A percentile compares a stretch with the other conserved stretches of the same genome.
These are phyloP conservation scores for Ptychadena robeensis DNA, from an alignment of 2,797 vertebrate species.

Conservation along the genomic window DNA sequence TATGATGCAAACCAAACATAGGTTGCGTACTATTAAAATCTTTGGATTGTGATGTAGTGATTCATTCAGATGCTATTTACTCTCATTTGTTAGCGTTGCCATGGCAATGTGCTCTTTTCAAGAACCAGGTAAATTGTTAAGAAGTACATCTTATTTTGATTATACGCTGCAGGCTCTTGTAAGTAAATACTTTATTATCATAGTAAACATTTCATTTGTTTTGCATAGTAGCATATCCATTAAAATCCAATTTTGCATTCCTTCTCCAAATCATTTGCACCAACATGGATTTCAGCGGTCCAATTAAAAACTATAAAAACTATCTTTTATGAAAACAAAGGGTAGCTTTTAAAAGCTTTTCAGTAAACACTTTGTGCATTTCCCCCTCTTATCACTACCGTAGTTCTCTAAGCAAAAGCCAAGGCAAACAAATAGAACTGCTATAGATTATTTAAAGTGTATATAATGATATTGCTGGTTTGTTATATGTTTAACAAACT, in stretches of 20 bases:
- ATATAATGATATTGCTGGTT: neutral
- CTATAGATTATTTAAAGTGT: neutral
- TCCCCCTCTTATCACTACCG: neutral
- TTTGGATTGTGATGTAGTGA: slow-evolving; percentile 67
- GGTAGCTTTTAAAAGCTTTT: slow-evolving; percentile 55
- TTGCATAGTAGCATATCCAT: slow-evolving; percentile 59
- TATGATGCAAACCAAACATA: slow-evolving; percentile 65
- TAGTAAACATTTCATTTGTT: slow-evolving; percentile 65
- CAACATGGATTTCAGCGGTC: slow-evolving; percentile 39
- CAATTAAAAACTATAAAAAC: slow-evolving; percentile 54
- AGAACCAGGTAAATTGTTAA: slow-evolving; percentile 69
- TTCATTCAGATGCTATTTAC: slow-evolving; percentile 65
- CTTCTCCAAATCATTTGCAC: slow-evolving; percentile 56
- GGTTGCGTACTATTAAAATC: slow-evolving; percentile 56
- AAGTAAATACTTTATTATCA: slow-evolving; percentile 66
- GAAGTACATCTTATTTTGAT: slow-evolving; percentile 68
- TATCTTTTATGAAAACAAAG: slow-evolving; percentile 39
- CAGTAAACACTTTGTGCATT: slow-evolving; percentile 15
- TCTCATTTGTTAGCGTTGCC: slow-evolving; percentile 71
- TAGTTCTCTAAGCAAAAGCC: slow-evolving; percentile 17
- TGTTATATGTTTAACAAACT: neutral
- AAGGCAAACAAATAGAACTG: neutral
- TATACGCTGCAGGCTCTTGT: slow-evolving; percentile 65
- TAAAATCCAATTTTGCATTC: slow-evolving; percentile 64
- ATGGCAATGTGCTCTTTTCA: slow-evolving; percentile 71